These are phyloP conservation scores for Melanotaenia trifasciata DNA, from an alignment of 2,797 vertebrate genomes.

Conservation along the genomic window DNA sequence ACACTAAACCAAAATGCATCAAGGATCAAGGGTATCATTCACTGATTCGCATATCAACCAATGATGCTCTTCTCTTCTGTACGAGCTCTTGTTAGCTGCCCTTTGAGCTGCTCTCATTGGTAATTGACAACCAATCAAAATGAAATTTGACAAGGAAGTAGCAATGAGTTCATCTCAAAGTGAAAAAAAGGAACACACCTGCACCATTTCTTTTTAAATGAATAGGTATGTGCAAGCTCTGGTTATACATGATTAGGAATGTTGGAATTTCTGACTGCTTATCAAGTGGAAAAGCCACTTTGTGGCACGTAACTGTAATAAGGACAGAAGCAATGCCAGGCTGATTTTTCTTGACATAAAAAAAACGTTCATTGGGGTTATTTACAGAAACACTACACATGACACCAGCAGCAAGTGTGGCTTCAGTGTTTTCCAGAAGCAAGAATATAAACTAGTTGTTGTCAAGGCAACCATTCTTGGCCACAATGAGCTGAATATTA, in stretches of 20 bases:
- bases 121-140: conserved; percentile 1
- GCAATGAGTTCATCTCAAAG: not conserved
- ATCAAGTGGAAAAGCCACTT: not conserved
- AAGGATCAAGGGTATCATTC: not conserved
- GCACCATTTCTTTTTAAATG: no score
- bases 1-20: not conserved
- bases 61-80: not conserved
- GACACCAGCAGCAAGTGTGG: not conserved
- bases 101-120: not conserved
- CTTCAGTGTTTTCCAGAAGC: not conserved
- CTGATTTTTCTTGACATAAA: not conserved
- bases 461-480: conserved; percentile 8
- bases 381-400: not conserved
- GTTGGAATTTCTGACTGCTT: no score
- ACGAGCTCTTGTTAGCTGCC: not conserved
- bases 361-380: not conserved
- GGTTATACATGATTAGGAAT: no score
- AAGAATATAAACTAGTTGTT: conserved; percentile 8
- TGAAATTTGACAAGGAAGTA: conserved; percentile 7
- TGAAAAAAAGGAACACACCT: not conserved
- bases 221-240: no score
- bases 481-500: not conserved
- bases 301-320: not conserved
- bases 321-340: no score
- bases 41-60: not conserved